Base-by-base conservation (phyloP, 2,113 vertebrate genomes). In the Glaucomys volans region DNA sequence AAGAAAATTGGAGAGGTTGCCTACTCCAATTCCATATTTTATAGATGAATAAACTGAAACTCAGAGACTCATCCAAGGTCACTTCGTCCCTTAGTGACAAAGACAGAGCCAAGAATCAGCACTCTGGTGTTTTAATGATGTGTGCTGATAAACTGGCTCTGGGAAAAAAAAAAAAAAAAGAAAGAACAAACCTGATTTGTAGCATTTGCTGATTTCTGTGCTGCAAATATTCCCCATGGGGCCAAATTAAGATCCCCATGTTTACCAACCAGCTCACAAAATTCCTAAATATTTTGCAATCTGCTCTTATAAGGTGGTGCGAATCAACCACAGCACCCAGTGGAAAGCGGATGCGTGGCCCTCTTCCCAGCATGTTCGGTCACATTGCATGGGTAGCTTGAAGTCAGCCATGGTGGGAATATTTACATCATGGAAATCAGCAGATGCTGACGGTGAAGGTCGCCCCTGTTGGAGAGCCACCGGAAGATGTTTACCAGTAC, bases 201-300 rank as follows among this genome's bases (percentile, higher is more conserved):
- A 32, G 81, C 52, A 44, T 82, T 87, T 62, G n/a, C 66, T 72
- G 24, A 87, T 87, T 87, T 90, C 69, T 64, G 3, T 57, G 66
- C 22, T 80, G 0, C 64, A 83, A 71, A 87, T 87, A 57, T 42
- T 87, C 40, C 40, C 64, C n/a, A 6, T 8, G 0, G 9, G 77
- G 24, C 35, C 37, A 40, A 0, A 91, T 75, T 74, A 84, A 87
- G 12, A n/a, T 57, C 54, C 28, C 44, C 67, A 13, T 9, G 7
- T 87, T 90, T 92, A 80, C 69, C 22, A 71, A 10, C 72, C 44
- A 62, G 62, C 66, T 94, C 35, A 83, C 50, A 89, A 76, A 77
- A 69, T 77, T 89, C 40, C 35, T 90, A 20, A 66, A 44, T 54
- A 52, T 57, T 4, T 30, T 88, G 50, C 32, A 28, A 1, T 87